Conservation (phyloP, 2,888 invertebrate genomes). For the Listrodromus nycthemerus region DNA sequence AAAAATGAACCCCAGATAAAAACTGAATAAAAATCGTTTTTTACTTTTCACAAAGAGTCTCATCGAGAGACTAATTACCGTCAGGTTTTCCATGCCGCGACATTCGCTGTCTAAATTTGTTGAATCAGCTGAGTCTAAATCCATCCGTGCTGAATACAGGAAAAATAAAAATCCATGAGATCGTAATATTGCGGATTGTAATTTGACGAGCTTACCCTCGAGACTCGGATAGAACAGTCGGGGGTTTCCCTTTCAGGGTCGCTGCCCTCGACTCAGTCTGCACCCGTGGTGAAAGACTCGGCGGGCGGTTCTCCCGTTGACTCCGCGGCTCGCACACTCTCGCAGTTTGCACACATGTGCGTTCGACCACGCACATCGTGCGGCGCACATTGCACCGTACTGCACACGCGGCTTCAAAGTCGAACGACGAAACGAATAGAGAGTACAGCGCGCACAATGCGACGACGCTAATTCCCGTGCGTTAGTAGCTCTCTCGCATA, state of each 20-base stretch:
- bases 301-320: slow-evolving; percentile 51
- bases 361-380: not conserved
- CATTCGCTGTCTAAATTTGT: not conserved
- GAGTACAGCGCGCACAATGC: slow-evolving; percentile 44
- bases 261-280: slow-evolving; percentile 59
- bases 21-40: not conserved
- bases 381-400: slow-evolving; percentile 24
- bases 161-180: slow-evolving; percentile 1
- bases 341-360: slow-evolving; percentile 13
- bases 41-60: not conserved
- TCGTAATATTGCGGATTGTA: slow-evolving; percentile 5
- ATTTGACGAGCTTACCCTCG: slow-evolving; percentile 34
- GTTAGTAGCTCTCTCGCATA: slow-evolving; percentile 50
- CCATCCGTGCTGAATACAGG: not conserved
- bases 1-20: no score
- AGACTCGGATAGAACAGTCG: slow-evolving; percentile 30
- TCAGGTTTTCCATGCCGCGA: not conserved
- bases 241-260: slow-evolving; percentile 66
- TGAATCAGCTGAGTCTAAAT: not conserved
- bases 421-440: not conserved
- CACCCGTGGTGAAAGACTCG: slow-evolving; percentile 38
- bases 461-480: slow-evolving; percentile 56
- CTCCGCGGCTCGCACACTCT: slow-evolving; percentile 33
- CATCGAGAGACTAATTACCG: not conserved
- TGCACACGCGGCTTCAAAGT: slow-evolving; percentile 41